Evolutionary conservation across 1,140 invertebrate genomes (phyloP).

Genomic region (Glossosoma conforme): DNA sequence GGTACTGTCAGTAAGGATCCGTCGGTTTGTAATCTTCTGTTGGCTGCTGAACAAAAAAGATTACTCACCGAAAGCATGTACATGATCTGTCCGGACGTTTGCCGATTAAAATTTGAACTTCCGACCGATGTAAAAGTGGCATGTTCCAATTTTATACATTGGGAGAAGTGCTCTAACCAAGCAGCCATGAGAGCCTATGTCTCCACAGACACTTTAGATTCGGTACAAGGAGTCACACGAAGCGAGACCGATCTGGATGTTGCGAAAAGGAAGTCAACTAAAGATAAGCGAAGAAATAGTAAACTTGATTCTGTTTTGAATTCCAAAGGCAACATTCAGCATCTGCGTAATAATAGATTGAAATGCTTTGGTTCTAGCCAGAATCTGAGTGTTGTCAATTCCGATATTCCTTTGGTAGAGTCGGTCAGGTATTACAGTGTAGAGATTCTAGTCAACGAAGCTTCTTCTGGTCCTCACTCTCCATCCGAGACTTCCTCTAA

Average conservation of each 20-base stretch:
- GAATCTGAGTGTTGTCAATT: constrained; percentile 8
- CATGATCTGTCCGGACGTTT: constrained; percentile 27
- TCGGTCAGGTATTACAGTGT: constrained; percentile 23
- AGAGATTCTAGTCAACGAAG: constrained; percentile 18
- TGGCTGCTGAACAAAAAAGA: constrained; percentile 19
- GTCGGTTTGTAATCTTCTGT: constrained; percentile 22
- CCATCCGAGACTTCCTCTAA: constrained; percentile 17
- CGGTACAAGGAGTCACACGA: constrained; percentile 7
- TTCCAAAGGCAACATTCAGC: neutral
- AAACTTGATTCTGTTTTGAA: neutral
- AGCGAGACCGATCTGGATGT: constrained; percentile 20
- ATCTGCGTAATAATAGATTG: neutral
- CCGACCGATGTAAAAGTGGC: constrained; percentile 33
- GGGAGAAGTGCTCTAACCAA: constrained; percentile 41
- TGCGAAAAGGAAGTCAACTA: neutral
- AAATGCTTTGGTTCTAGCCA: constrained; percentile 16
- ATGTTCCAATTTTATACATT: constrained; percentile 45
- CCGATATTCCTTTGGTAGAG: constrained; percentile 2
- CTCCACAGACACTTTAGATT: neutral
- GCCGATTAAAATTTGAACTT: constrained; percentile 19
- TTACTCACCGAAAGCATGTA: constrained; percentile 23
- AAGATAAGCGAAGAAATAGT: constrained; percentile 6
- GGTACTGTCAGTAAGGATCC: constrained; percentile 19
- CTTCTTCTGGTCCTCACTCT: neutral
- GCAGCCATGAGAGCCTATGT: constrained; percentile 13